A percentile compares a stretch with the other conserved stretches of the same genome.
phyloP scores from a whole-genome alignment of 2,797 vertebrate genomes.

The Nannoperca obscura region DNA sequence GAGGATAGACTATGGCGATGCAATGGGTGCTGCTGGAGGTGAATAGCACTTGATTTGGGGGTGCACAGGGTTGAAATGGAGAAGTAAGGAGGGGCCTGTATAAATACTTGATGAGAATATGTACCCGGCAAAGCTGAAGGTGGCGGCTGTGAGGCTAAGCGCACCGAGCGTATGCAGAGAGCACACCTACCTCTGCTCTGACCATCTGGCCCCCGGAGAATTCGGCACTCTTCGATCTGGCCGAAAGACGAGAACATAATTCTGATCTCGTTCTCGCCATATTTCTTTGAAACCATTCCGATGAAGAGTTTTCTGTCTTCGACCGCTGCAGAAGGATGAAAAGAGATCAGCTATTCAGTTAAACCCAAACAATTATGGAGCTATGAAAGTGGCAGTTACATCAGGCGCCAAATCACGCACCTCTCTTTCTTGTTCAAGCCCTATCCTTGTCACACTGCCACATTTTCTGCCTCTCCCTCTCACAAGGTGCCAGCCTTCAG shows the following conservation, averaged over 20 bases:
- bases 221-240: constrained; percentile 97
- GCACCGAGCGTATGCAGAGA: constrained; percentile 19
- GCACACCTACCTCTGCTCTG: constrained; percentile 94
- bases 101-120: constrained; percentile 61
- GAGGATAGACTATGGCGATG: constrained; percentile 52
- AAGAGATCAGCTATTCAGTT: constrained; percentile 45
- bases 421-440: constrained; percentile 37
- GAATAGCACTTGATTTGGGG: constrained; percentile 61
- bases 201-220: constrained; percentile 95
- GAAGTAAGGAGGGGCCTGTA: constrained; percentile 43
- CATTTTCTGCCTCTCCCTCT: constrained; percentile 50
- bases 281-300: constrained; percentile 99
- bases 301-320: constrained; percentile 99
- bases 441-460: constrained; percentile 40
- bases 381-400: constrained; percentile 38
- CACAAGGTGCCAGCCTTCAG: constrained; percentile 50
- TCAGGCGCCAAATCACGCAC: constrained; percentile 45
- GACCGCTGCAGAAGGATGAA: constrained; percentile 87
- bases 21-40: constrained; percentile 65
- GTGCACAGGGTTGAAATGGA: constrained; percentile 32
- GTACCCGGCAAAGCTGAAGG: constrained; percentile 37
- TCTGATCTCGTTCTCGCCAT: constrained; percentile 97
- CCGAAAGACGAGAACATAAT: constrained; percentile 98
- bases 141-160: constrained; percentile 36
- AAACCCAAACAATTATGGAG: constrained; percentile 42